A percentile compares a stretch with the other conserved stretches of the same genome.
phyloP scores from a whole-genome alignment of 2,113 vertebrate species.

The Anolis carolinensis region DNA sequence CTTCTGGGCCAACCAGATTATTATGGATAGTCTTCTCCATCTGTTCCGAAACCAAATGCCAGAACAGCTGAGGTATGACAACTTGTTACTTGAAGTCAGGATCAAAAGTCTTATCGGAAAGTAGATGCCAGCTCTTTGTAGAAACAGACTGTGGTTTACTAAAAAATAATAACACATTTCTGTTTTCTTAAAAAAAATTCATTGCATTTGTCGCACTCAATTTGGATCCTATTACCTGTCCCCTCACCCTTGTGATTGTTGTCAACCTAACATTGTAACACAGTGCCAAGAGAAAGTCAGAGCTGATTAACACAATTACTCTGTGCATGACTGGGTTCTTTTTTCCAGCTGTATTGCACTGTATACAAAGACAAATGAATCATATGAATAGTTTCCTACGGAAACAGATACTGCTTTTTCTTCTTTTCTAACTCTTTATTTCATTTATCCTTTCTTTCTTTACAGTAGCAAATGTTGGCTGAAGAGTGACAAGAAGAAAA shows the following conservation, averaged over 20 bases:
- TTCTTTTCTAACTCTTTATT: neutral
- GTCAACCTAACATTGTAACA: neutral
- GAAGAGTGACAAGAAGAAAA: neutral
- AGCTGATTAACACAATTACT: conserved; percentile 21
- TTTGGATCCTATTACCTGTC: conserved; percentile 9
- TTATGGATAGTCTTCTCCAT: conserved; percentile 67
- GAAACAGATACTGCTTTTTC: neutral
- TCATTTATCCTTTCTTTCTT: neutral
- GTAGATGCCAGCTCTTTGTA: neutral
- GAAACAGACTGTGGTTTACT: conserved; percentile 30
- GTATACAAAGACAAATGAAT: conserved; percentile 2
- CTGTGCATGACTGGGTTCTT: neutral
- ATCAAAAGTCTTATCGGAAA: conserved; percentile 55
- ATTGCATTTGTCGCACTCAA: neutral
- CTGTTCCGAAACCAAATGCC: conserved; percentile 65
- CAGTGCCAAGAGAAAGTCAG: conserved; percentile 3
- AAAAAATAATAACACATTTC: rapidly evolving
- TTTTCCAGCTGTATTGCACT: neutral
- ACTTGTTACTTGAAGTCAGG: conserved; percentile 52
- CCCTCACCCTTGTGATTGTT: neutral
- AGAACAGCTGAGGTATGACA: conserved; percentile 66
- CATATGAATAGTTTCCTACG: conserved; percentile 12
- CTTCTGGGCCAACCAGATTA: conserved; percentile 58
- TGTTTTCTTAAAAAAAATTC: neutral
- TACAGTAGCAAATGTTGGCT: neutral